Evolutionary conservation across 2,113 vertebrate genomes (phyloP).

Genomic region (Albula goreensis): DNA sequence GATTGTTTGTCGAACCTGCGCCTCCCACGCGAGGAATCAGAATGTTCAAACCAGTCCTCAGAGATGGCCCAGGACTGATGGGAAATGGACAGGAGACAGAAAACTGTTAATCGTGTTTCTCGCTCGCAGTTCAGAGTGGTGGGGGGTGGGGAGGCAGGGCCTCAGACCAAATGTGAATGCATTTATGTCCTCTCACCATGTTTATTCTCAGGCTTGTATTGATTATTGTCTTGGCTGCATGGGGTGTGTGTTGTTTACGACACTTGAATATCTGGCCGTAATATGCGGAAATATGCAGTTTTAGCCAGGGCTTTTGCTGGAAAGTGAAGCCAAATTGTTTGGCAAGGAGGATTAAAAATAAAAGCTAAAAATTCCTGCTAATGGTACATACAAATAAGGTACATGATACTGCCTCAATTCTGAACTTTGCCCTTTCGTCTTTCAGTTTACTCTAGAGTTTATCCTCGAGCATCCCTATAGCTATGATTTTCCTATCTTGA

Average conservation of each 20-base stretch:
- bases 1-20: background rate
- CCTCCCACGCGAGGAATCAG: background rate
- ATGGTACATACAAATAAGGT: no score
- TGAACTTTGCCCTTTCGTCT: no score
- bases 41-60: background rate
- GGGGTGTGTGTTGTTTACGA: slow-evolving; percentile 13
- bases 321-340: background rate
- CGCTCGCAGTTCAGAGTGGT: background rate
- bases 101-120: background rate
- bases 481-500: no score
- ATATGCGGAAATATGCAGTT: slow-evolving; percentile 3
- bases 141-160: background rate
- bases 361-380: no score
- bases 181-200: slow-evolving; percentile 11
- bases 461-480: no score
- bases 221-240: slow-evolving; percentile 14
- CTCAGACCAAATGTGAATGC: background rate
- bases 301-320: background rate
- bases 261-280: slow-evolving; percentile 19
- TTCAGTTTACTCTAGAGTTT: no score
- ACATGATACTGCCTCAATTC: no score
- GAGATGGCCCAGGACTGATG: background rate
- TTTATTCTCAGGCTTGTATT: slow-evolving; percentile 19
- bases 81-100: background rate
- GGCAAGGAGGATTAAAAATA: no score